Percentiles rank a stretch among this genome's conserved stretches.
Evolutionary conservation across 2,113 vertebrate genomes (phyloP).

Genomic region (Phyllostomus discolor): DNA sequence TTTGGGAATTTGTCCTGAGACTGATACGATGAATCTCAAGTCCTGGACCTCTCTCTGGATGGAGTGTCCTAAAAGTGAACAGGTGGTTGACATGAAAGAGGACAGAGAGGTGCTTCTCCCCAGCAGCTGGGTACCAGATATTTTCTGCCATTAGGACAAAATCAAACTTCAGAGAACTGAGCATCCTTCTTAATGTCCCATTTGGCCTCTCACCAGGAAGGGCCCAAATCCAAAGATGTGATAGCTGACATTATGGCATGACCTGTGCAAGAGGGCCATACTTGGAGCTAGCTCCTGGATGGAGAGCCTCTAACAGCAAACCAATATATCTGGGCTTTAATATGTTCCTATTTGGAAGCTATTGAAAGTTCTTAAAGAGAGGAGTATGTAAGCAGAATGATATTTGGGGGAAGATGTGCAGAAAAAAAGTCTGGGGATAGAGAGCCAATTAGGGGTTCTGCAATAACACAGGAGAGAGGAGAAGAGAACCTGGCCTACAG

Average conservation of each 20-base stretch:
- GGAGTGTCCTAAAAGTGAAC: background rate
- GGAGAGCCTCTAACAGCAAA: background rate
- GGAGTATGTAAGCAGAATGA: background rate
- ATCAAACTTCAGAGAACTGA: background rate
- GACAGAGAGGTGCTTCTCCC: background rate
- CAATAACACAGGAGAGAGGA: background rate
- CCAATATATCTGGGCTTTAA: background rate
- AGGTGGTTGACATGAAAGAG: background rate
- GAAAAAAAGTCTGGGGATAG: background rate
- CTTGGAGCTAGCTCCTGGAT: background rate
- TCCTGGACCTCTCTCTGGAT: background rate
- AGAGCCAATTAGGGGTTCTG: background rate
- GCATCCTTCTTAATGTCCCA: background rate
- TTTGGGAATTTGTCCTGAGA: background rate
- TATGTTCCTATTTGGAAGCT: background rate
- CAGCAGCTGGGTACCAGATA: background rate
- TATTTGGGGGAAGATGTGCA: background rate
- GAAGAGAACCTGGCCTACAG: background rate
- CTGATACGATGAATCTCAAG: background rate
- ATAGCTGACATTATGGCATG: background rate
- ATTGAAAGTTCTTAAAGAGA: background rate
- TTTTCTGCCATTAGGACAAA: background rate
- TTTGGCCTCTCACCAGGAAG: background rate
- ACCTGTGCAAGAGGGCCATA: background rate
- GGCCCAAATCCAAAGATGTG: background rate